Evolutionary conservation across 2,797 vertebrate genomes (phyloP).

Genomic region (Thunnus albacares): DNA sequence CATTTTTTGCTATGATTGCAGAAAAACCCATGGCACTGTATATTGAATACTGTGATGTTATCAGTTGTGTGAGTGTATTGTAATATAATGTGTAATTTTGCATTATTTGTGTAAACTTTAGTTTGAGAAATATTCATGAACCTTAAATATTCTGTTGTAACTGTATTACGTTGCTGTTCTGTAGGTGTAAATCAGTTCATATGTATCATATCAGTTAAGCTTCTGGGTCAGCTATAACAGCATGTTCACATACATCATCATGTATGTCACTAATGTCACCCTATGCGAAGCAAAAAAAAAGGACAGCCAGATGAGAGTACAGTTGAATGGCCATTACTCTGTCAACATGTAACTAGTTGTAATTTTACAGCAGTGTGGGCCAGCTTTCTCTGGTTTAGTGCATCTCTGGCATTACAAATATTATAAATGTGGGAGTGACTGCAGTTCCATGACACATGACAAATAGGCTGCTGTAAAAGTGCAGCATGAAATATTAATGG

Average conservation of each 20-base stretch:
- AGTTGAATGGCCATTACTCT: neutral
- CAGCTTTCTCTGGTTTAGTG: constrained; percentile 7
- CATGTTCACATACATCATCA: neutral
- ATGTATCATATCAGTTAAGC: neutral
- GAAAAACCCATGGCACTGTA: no score
- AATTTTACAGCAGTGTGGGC: constrained; percentile 1
- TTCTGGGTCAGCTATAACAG: neutral
- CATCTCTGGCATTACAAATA: constrained; percentile 24
- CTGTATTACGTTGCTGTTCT: neutral
- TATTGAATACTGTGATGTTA: neutral
- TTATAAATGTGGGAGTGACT: constrained; percentile 38
- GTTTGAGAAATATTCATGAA: constrained; percentile 4
- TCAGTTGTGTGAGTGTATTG: neutral
- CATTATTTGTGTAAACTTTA: neutral
- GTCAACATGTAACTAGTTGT: neutral
- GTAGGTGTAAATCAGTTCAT: neutral
- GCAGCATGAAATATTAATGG: constrained; percentile 54
- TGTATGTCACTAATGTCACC: neutral
- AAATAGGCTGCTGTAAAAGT: constrained; percentile 51
- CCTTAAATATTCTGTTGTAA: neutral
- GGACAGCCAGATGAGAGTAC: neutral
- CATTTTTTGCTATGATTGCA: no score
- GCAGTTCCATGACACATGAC: constrained; percentile 52
- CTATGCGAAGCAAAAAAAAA: neutral
- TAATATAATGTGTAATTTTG: neutral